Evolutionary conservation across 2,797 vertebrate species (phyloP).

Genomic region (Urosaurus nigricauda): DNA sequence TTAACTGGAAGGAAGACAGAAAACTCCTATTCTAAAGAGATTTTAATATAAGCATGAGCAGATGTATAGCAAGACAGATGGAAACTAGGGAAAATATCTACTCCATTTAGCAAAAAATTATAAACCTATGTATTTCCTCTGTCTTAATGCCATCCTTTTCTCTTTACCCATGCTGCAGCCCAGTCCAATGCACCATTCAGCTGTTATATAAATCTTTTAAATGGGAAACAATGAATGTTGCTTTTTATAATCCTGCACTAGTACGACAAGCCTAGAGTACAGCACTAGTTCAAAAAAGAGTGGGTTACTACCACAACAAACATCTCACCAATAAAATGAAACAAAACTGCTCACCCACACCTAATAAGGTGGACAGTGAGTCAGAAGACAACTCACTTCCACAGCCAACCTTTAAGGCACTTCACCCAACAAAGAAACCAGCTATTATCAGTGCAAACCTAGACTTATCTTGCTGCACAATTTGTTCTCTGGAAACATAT

Average conservation of each 20-base stretch:
- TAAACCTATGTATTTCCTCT: conserved; percentile 5
- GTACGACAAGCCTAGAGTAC: not conserved
- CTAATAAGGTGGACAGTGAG: not conserved
- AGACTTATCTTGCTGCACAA: not conserved
- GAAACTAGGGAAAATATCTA: not conserved
- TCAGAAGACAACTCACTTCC: not conserved
- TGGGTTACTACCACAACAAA: not conserved
- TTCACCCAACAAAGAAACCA: not conserved
- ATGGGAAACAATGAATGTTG: not conserved
- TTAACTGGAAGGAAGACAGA: conserved; percentile 2
- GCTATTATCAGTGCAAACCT: not conserved
- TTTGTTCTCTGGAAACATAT: too few species aligned
- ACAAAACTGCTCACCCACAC: not conserved
- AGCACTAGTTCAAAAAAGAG: not conserved
- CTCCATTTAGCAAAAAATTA: not conserved
- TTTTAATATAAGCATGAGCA: not conserved
- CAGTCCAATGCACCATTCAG: not conserved
- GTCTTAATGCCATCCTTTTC: not conserved
- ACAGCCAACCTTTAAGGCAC: not conserved
- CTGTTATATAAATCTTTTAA: not conserved
- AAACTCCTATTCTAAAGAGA: not conserved
- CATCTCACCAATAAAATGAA: not conserved
- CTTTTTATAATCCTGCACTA: not conserved
- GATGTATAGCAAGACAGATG: not conserved
- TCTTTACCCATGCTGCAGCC: not conserved